Evolutionary conservation across 92 coral and sea anemone species (phyloP).

Genomic region (Parazoanthus swiftii): DNA sequence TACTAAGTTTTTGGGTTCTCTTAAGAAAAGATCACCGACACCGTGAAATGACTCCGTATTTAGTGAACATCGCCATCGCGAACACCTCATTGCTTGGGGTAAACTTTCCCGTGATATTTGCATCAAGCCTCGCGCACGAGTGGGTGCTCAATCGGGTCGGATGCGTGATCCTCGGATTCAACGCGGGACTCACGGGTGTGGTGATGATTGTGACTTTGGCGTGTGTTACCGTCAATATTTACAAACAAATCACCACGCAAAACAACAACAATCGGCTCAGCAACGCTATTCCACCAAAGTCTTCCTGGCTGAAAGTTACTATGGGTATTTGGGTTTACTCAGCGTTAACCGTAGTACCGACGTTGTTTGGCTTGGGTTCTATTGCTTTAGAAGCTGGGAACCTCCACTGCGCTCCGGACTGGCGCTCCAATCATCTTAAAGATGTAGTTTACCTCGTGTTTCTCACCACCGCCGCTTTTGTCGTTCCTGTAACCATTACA

Average conservation of each 20-base stretch:
- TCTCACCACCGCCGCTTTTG: constrained; percentile 27
- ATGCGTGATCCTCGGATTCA: constrained; percentile 43
- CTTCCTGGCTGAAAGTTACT: background rate
- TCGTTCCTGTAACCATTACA: constrained; percentile 37
- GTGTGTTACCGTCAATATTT: constrained; percentile 4
- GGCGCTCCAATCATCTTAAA: constrained; percentile 39
- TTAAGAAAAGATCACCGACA: constrained; percentile 36
- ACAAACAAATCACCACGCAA: constrained; percentile 24
- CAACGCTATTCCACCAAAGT: background rate
- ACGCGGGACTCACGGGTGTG: constrained; percentile 49
- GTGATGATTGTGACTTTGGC: constrained; percentile 38
- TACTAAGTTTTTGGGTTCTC: constrained; percentile 27
- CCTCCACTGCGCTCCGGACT: constrained; percentile 59
- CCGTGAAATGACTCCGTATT: constrained; percentile 52
- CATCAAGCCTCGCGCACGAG: constrained; percentile 30
- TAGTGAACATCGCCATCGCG: constrained; percentile 51
- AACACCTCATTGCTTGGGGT: constrained; percentile 39
- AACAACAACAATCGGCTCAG: background rate
- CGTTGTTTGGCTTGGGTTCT: constrained; percentile 44
- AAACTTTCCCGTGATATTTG: constrained; percentile 47
- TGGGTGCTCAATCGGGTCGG: constrained; percentile 39
- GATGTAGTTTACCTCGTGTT: constrained; percentile 32
- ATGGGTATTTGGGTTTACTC: constrained; percentile 48
- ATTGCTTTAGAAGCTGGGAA: constrained; percentile 45
- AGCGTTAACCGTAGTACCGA: constrained; percentile 41